Evolutionary conservation across 2,888 invertebrate genomes (phyloP), one percentile per base, ranked within the genome.

Genomic region (Lithosia quadra): DNA sequence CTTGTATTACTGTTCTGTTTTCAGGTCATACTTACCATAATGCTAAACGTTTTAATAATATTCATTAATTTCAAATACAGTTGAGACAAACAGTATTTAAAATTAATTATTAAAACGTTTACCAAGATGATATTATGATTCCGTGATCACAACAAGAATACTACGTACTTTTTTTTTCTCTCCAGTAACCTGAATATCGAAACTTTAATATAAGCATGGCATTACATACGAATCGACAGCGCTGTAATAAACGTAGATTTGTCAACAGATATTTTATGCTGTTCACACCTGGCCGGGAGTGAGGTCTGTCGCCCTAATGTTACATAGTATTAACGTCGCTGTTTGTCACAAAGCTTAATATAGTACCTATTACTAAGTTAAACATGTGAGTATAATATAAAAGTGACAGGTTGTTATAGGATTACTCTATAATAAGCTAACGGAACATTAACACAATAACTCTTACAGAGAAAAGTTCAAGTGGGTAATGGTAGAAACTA

Each of bases 171-270:
- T 43, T 43, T 34, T 36, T 34, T 55, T 34, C 5, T 34, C 15
- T 24, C 55, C 18, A 56, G 39, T 56, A 67, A 39, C n/a, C 28
- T 7, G 10, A 36, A 21, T 24, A 64, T 61, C 36, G 39, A 21
- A 62, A 67, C 11, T 66, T 72, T 39, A 72, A 73, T 73, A 67
- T 24, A 55, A 73, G 59, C n/a, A 73, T 69, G 58, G 61, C 73
- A 75, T 79, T 73, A 77, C 67, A 76, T 69, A 74, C n/a, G 56
- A 63, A 64, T 77, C 64, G 77, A 75, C 75, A 73, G 77, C 67
- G 22, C 60, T 69, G 69, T 72, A 69, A 77, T 77, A 77, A 62
- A 65, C 62, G 66, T 67, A 73, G 68, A 78, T 79, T 73, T 78
- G 63, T 79, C 73, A 75, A 68, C 73, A 63, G 55, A 53, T 68